Evolutionary conservation across 2,113 vertebrate species (phyloP).

Genomic region (Parus major): DNA sequence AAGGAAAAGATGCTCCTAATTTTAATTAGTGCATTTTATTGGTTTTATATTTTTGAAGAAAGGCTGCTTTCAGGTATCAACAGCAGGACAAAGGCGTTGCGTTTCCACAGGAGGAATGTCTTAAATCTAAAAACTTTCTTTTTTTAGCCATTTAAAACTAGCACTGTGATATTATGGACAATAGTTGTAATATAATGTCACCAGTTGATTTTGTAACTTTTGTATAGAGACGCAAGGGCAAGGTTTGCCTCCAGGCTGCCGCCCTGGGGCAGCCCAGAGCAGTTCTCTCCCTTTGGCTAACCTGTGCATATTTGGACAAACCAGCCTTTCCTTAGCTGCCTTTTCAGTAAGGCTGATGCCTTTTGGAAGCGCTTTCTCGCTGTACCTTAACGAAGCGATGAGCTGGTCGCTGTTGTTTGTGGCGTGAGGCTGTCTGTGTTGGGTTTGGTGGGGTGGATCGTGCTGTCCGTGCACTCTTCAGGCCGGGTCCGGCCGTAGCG

Average conservation of each 20-base stretch:
- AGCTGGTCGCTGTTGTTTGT: constrained; percentile 1
- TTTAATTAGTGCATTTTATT: constrained; percentile 47
- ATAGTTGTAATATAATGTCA: constrained; percentile 73
- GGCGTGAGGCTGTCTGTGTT: neutral
- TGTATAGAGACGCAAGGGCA: constrained; percentile 59
- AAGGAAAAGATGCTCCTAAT: constrained; percentile 27
- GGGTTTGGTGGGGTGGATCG: neutral
- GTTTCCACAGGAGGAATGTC: constrained; percentile 46
- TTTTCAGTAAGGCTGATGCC: neutral
- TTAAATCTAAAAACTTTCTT: constrained; percentile 60
- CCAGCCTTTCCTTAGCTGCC: constrained; percentile 45
- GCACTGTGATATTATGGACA: constrained; percentile 74
- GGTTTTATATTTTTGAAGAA: constrained; percentile 42
- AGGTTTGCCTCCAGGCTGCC: constrained; percentile 24
- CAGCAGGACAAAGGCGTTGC: constrained; percentile 19
- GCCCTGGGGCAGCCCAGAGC: neutral
- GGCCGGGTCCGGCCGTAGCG: neutral
- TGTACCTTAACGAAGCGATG: neutral
- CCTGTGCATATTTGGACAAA: constrained; percentile 15
- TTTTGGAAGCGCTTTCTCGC: constrained; percentile 6
- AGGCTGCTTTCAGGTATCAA: constrained; percentile 41
- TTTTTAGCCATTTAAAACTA: constrained; percentile 72
- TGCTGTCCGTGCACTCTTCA: neutral
- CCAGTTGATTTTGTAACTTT: constrained; percentile 72
- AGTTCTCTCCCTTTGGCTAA: constrained; percentile 39